Base-by-base conservation (phyloP, 2,113 vertebrate species). In the Corvus moneduloides region DNA sequence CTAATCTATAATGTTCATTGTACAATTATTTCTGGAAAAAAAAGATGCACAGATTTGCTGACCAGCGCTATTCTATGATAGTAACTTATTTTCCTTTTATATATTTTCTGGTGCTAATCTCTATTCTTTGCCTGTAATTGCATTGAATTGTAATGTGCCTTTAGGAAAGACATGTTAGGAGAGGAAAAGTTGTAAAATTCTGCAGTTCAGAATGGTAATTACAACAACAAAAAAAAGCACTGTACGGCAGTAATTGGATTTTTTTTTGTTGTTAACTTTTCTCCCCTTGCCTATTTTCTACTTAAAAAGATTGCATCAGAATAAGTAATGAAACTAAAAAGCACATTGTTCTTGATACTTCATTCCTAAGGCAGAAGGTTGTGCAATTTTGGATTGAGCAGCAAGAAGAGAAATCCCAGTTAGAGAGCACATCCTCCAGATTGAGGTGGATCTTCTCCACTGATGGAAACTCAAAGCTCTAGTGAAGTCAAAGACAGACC, bases 81-180 rank as follows among this genome's bases (percentile, higher is more conserved):
- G 55, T 96, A 96, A 96, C 69, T 90, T 96, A 94, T 94, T 96
- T 96, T 94, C 46, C 27, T 89, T 87, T 83, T 80, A 28, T 81
- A 6, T 92, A 44, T 92, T 95, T 90, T 73, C 85, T 90, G 79
- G 74, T 96, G 66, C 82, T 96, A 87, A 71, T 88, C 67, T 92
- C 84, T 91, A 3, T 54, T 94, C 43, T 75, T 87, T 92, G 35
- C 28, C 84, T 91, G 12, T 81, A 89, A 64, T 68, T 83, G 30
- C 46, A 77, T 62, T 84, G 37, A 93, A 68, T 74, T 87, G 66
- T 83, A 90, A 73, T 33, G 44, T 91, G 69, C 68, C 77, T 92
- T 77, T 68, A 86, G 68, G 48, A 95, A 81, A 68, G 72, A 85
- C 16, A 12, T 21, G 18, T 76, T 90, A 79, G 69, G 28, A 75